These are phyloP conservation scores for Drosophila hamatofila DNA, from an alignment of 2,888 invertebrate species.

Conservation along the genomic window DNA sequence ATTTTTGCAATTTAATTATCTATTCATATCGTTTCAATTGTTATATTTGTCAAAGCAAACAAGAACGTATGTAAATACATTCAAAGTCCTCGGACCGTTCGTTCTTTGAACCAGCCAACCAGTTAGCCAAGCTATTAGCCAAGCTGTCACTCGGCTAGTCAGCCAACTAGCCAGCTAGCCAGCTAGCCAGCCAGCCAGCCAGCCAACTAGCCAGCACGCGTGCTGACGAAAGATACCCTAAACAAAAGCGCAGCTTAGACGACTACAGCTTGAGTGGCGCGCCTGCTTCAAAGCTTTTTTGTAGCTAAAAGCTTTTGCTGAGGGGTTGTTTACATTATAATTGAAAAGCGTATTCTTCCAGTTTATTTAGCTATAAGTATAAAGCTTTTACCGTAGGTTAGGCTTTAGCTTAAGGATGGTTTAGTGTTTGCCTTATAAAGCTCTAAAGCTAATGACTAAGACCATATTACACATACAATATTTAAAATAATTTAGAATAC, in stretches of 20 bases:
- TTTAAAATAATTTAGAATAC: too few relatives aligned
- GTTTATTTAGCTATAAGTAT: too few relatives aligned
- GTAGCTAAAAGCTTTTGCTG: background rate
- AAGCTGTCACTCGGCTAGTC: too few relatives aligned
- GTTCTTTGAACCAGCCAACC: constrained; percentile 31
- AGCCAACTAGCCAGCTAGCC: background rate
- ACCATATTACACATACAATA: background rate
- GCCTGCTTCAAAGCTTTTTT: background rate
- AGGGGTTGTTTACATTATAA: background rate
- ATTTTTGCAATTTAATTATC: background rate
- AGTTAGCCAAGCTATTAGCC: background rate
- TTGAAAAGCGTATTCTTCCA: background rate
- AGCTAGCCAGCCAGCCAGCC: background rate
- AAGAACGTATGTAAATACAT: constrained; percentile 15
- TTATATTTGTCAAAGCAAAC: constrained; percentile 6
- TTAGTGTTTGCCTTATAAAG: background rate
- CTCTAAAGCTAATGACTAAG: background rate
- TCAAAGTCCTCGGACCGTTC: constrained; percentile 38
- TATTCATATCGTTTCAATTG: background rate
- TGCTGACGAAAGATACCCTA: constrained; percentile 14
- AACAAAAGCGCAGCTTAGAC: background rate
- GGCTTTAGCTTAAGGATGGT: background rate
- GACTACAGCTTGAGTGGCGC: background rate
- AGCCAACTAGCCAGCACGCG: background rate
- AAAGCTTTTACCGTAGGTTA: background rate